Percentiles rank a stretch among this genome's conserved stretches.
Conservation (phyloP, 2,797 vertebrate genomes). For the Sebastiscus tertius region DNA sequence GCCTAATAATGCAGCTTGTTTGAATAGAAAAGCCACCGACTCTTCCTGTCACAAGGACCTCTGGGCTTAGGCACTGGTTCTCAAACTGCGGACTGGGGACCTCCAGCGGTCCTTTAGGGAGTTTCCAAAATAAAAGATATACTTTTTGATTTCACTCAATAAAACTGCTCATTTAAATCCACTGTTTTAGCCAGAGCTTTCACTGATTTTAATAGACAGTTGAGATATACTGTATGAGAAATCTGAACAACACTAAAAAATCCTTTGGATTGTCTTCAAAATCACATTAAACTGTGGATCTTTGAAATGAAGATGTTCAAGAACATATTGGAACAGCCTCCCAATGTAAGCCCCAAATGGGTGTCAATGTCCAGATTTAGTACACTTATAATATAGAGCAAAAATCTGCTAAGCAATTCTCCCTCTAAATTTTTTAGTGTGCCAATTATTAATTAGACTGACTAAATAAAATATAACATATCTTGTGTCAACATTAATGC, state of each 20-base stretch:
- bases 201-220: not conserved
- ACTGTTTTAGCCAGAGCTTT: not conserved
- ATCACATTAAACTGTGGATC: not conserved
- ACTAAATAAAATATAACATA: not conserved
- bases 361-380: not conserved
- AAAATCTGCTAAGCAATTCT: not conserved
- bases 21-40: constrained; percentile 37
- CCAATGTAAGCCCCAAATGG: not conserved
- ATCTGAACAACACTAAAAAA: not conserved
- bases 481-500: not conserved
- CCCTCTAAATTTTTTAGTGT: not conserved
- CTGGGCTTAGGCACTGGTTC: not conserved
- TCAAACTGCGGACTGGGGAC: constrained; percentile 14
- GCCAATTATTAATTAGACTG: not conserved
- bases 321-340: not conserved
- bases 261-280: not conserved
- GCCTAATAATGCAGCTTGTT: constrained; percentile 52
- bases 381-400: not conserved
- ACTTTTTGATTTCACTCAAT: not conserved
- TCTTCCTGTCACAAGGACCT: constrained; percentile 39
- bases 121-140: constrained; percentile 6
- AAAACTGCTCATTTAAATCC: not conserved
- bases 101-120: constrained; percentile 15
- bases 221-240: not conserved
- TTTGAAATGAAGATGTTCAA: not conserved